Conservation (phyloP, 2,113 vertebrate genomes). For the Callospermophilus lateralis region DNA sequence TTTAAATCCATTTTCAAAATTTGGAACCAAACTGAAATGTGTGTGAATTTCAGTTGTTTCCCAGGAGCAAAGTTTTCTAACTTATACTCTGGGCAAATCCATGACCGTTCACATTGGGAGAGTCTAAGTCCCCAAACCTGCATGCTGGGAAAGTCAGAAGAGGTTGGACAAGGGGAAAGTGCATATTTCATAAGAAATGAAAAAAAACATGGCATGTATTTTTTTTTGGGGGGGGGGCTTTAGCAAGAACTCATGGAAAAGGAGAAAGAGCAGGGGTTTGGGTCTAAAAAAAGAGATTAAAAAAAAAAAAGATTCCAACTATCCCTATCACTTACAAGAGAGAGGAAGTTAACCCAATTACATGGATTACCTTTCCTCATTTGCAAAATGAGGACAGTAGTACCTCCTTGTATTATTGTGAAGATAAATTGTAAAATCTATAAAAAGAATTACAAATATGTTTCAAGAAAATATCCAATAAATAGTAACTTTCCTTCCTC, state of each 20-base stretch:
- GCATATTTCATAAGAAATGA: neutral
- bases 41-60: neutral
- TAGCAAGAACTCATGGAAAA: neutral
- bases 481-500: neutral
- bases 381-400: constrained; percentile 16
- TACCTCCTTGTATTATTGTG: neutral
- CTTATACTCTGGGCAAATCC: neutral
- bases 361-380: neutral
- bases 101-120: neutral
- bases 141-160: neutral
- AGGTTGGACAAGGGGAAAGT: neutral
- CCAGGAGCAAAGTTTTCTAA: neutral
- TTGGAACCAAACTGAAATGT: neutral
- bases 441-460: neutral
- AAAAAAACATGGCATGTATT: constrained; percentile 15
- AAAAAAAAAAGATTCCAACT: neutral
- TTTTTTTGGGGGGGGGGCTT: neutral
- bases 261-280: neutral
- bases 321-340: neutral
- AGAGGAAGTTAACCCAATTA: neutral
- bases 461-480: neutral
- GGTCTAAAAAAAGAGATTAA: neutral
- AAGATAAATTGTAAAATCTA: constrained; percentile 29
- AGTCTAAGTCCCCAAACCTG: neutral
- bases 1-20: constrained; percentile 29